Evolutionary conservation across 2,113 vertebrate species (phyloP).

Genomic region (Ceyx melanurus): DNA sequence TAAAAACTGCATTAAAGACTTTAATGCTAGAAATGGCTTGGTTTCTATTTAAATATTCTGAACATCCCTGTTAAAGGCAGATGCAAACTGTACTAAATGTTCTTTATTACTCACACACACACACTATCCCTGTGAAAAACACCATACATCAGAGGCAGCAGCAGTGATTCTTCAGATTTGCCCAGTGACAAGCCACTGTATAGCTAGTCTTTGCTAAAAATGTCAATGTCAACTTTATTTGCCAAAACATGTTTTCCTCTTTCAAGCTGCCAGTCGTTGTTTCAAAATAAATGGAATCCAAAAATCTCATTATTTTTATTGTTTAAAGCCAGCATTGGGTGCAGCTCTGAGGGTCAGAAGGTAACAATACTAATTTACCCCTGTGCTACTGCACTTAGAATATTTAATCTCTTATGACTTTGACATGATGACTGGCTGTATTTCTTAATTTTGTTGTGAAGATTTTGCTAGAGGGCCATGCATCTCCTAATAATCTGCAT

Average conservation of each 20-base stretch:
- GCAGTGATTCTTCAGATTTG: conserved; percentile 23
- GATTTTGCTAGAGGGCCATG: conserved; percentile 36
- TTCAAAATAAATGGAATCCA: conserved; percentile 63
- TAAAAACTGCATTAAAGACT: background rate
- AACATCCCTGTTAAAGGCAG: conserved; percentile 39
- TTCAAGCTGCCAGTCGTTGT: conserved; percentile 64
- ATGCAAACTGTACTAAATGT: conserved; percentile 36
- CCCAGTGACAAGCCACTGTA: conserved; percentile 36
- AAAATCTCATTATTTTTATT: conserved; percentile 74
- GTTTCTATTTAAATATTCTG: conserved; percentile 54
- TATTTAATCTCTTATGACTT: conserved; percentile 65
- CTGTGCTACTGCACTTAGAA: conserved; percentile 50
- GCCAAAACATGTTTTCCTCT: conserved; percentile 60
- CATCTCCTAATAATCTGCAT: conserved; percentile 40
- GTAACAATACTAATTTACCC: conserved; percentile 64
- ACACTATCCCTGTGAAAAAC: conserved; percentile 26
- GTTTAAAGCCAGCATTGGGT: conserved; percentile 56
- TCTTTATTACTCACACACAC: conserved; percentile 2
- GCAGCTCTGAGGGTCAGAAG: conserved; percentile 52
- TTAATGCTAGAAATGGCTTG: conserved; percentile 9
- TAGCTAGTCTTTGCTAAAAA: conserved; percentile 62
- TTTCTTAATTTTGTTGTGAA: conserved; percentile 53
- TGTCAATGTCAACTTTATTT: conserved; percentile 69
- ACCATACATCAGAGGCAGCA: conserved; percentile 15
- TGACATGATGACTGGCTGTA: conserved; percentile 52